Evolutionary conservation across 2,797 vertebrate species (phyloP), one percentile per base, ranked within the genome.

Genomic region (Catamblyrhynchus diadema): DNA sequence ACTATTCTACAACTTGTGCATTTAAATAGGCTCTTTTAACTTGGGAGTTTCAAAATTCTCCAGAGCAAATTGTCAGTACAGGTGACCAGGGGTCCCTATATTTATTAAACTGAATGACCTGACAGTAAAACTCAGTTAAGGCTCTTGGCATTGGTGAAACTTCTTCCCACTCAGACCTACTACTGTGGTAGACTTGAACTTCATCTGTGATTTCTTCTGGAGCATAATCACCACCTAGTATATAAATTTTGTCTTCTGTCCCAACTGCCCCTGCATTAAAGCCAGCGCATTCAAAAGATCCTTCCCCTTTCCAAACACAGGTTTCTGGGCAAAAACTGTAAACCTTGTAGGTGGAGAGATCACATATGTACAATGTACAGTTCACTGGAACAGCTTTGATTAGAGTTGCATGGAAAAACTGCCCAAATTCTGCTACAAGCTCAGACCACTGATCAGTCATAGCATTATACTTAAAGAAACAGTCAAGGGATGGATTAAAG

Each of bases 241-340:
- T 99, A 94, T 99, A 99, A 97, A 99, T 99, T 97, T 98, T 98
- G 95, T 99, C 99, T 95, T 98, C 98, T 75, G 98, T 98, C 14
- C 99, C 99, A 93, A 99, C 98, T n/a, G 99, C 99, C 28, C 99
- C 99, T 23, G 99, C 99, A 75, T 99, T 99, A 98, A 99, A 99
- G 10, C 99, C 99, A 64, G 99, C 99, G 5, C 99, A 99, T 97
- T 99, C 99, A 81, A 99, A 99, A 62, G 99, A 99, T 23, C 99
- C 99, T 94, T 99, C 98, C 3, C 98, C 99, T 93, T 99, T 99
- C 99, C 99, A 99, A 86, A 98, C 98, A 66, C 98, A 98, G 8
- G 99, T 99, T 81, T 99, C 99, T 44, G 99, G 98, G 94, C 99
- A 99, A 97, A 99, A 99, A 95, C 99, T 99, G 94, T 99, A 99